These are phyloP conservation scores for Meriones psammophilus DNA, from an alignment of 2,797 vertebrate species.

Conservation along the genomic window DNA sequence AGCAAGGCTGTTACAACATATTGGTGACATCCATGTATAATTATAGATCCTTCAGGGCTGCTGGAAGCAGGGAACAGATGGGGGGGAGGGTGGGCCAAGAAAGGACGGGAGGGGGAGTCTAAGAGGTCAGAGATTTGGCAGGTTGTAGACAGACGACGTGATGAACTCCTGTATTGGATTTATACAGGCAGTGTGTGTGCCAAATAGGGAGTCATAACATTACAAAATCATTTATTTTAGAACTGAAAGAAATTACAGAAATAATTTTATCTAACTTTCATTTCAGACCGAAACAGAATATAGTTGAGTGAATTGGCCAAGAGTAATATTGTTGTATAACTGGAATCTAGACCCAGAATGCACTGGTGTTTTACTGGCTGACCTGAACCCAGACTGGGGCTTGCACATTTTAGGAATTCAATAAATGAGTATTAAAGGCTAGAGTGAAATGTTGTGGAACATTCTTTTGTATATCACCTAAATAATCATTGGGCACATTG, in stretches of 20 bases:
- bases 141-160: not conserved
- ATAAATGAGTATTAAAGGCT: not conserved
- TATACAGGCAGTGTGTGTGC: not conserved
- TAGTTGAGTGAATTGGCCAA: conserved; percentile 36
- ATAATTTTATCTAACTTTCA: conserved; percentile 28
- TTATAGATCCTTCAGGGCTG: conserved; percentile 61
- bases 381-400: not conserved
- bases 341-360: not conserved
- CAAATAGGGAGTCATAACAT: conserved; percentile 10
- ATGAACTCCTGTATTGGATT: conserved; percentile 21
- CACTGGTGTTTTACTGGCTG: not conserved
- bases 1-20: conserved; percentile 55
- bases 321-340: not conserved
- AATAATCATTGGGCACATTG: not conserved
- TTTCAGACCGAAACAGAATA: conserved; percentile 49
- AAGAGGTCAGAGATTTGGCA: conserved; percentile 71
- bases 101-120: not conserved
- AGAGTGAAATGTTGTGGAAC: not conserved
- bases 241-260: conserved; percentile 43
- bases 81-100: conserved; percentile 15
- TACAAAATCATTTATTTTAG: conserved; percentile 57
- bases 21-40: conserved; percentile 68
- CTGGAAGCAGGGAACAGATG: conserved; percentile 64
- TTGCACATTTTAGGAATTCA: not conserved
- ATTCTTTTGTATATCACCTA: not conserved